Percentiles rank a stretch among this genome's conserved stretches.
Conservation (phyloP, 2,113 vertebrate species). For the Scartelaos histophorus region DNA sequence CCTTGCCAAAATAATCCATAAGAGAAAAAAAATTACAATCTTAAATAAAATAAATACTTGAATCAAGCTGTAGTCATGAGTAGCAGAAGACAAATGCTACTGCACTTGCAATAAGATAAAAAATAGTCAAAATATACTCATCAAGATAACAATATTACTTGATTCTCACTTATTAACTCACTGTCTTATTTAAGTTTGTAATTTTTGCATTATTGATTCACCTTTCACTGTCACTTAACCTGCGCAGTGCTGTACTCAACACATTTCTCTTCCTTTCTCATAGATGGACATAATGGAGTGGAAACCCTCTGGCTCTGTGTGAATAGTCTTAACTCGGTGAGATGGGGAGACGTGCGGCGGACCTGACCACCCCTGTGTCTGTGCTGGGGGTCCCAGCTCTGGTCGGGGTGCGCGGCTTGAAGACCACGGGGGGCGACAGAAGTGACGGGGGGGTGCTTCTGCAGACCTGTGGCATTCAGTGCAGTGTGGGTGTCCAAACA, state of each 20-base stretch:
- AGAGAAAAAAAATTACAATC: too few species aligned
- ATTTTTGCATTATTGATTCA: not conserved
- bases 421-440: constrained; percentile 58
- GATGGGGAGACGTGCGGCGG: constrained; percentile 78
- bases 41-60: too few species aligned
- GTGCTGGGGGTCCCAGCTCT: constrained; percentile 75
- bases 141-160: too few species aligned
- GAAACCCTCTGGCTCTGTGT: constrained; percentile 36
- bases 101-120: too few species aligned
- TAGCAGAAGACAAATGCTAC: too few species aligned
- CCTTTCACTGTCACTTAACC: not conserved
- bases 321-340: constrained; percentile 39
- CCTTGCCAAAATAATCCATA: too few species aligned
- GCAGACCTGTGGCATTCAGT: constrained; percentile 66
- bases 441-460: constrained; percentile 47
- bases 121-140: too few species aligned
- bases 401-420: constrained; percentile 71
- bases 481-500: constrained; percentile 77
- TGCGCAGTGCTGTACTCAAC: constrained; percentile 10
- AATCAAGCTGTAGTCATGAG: too few species aligned
- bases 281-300: constrained; percentile 54
- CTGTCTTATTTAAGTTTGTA: too few species aligned
- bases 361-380: constrained; percentile 74
- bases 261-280: constrained; percentile 57
- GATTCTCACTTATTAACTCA: too few species aligned